Conservation (phyloP, 2,888 invertebrate species). For the Axea sp. region DNA sequence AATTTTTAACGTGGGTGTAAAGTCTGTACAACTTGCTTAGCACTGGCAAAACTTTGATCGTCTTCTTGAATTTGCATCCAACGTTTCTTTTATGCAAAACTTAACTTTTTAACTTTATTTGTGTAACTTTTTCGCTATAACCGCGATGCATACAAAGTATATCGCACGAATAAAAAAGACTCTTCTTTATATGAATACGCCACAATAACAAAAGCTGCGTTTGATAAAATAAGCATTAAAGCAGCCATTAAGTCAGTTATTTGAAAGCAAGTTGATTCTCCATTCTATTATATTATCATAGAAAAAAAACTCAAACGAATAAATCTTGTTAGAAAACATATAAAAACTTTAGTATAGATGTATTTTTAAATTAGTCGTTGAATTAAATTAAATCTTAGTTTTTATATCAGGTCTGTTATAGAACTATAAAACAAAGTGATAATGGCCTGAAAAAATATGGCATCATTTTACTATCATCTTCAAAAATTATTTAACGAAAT, state of each 20-base stretch:
- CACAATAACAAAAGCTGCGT: not conserved
- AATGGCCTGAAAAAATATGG: constrained; percentile 1
- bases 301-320: not conserved
- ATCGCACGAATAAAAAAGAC: not conserved
- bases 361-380: constrained; percentile 11
- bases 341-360: not conserved
- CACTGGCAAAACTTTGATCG: constrained; percentile 37
- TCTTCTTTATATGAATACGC: constrained; percentile 9
- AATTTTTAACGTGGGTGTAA: constrained; percentile 28
- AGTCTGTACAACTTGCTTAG: constrained; percentile 30
- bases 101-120: constrained; percentile 39
- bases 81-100: constrained; percentile 29
- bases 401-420: not conserved
- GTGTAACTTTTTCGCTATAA: constrained; percentile 26
- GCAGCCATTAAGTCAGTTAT: constrained; percentile 18
- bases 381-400: constrained; percentile 25
- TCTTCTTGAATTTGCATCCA: constrained; percentile 37
- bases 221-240: constrained; percentile 1
- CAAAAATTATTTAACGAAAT: constrained; percentile 10
- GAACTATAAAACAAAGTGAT: not conserved
- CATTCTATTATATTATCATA: no score
- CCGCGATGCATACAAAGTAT: constrained; percentile 35
- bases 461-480: constrained; percentile 1
- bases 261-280: constrained; percentile 9
- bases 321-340: constrained; percentile 20